phyloP scores from a whole-genome alignment of 2,113 vertebrate species.

The human region DNA sequence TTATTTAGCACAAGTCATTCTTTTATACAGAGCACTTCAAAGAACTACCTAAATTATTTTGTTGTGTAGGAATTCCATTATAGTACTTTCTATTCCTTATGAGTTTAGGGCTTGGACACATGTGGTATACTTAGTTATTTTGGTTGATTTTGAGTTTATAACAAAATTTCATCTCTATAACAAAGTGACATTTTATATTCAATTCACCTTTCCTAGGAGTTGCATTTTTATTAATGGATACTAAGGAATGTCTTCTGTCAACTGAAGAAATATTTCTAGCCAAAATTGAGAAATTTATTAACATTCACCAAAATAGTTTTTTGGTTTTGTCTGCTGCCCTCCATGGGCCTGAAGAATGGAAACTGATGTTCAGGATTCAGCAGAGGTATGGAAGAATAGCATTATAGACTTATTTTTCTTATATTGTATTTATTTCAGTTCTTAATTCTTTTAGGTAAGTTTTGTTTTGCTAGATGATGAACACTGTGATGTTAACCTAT shows the following conservation, averaged over 20 bases:
- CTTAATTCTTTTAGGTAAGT: slow-evolving; percentile 8
- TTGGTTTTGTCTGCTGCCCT: slow-evolving; percentile 90
- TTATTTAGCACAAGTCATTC: slow-evolving; percentile 1
- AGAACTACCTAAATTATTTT: neutral
- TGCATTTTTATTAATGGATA: slow-evolving; percentile 91
- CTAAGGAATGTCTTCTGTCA: slow-evolving; percentile 82
- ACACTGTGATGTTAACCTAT: slow-evolving; percentile 27
- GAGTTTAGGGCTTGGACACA: neutral
- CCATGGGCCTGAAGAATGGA: slow-evolving; percentile 87
- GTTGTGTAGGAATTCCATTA: slow-evolving; percentile 12
- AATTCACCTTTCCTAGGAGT: slow-evolving; percentile 84
- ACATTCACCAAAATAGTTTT: slow-evolving; percentile 93
- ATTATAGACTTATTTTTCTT: neutral
- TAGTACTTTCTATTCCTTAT: neutral
- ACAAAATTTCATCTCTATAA: neutral
- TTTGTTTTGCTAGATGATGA: slow-evolving; percentile 69
- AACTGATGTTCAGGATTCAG: slow-evolving; percentile 89
- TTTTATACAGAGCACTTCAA: slow-evolving; percentile 26
- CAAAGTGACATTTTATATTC: neutral
- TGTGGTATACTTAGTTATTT: neutral
- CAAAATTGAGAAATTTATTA: slow-evolving; percentile 88
- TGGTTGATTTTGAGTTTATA: slow-evolving; percentile 4
- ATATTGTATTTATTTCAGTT: slow-evolving; percentile 20
- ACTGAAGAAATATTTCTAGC: slow-evolving; percentile 82
- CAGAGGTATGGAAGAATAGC: slow-evolving; percentile 85